Evolutionary conservation across 1,140 invertebrate species (phyloP), one percentile per base, ranked within the genome.

Genomic region (Drosophila orena): DNA sequence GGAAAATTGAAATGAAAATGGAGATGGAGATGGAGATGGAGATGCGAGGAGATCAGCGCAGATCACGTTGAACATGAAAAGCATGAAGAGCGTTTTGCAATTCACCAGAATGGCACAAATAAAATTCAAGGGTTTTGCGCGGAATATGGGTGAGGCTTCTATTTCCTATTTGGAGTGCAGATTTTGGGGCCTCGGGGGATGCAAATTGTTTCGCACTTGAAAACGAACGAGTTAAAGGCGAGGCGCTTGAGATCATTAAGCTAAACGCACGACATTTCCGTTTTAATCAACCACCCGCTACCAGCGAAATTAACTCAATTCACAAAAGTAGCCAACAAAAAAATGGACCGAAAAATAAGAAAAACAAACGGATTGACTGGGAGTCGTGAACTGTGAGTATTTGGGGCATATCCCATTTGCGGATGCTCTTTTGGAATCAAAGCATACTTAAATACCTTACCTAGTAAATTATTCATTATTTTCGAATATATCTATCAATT

Each of bases 231-330:
- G 38, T 59, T 62, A 49, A 54, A 61, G 74, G 42, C 64, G 47
- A 66, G 50, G 79, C 68, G 78, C 60, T 56, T 57, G 60, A 61
- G 47, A 74, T 71, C 72, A 84, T 83, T 84, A 83, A 76, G 80
- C 52, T 75, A 71, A 84, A 79, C 61, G 76, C 71, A 85, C 77
- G 81, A 79, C 81, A 85, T 85, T 81, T 85, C 81, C 79, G 79
- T 77, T 88, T 81, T 88, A 89, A 88, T 89, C 84, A 88, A 88
- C 66, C 83, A 83, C 79, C 84, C 83, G 83, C 84, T 86, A 79
- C 55, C 72, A 70, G 38, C 57, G 17, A 81, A 71, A 65, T 74
- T 69, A 72, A 76, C 61, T 76, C 44, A 47, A 79, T 79, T 64
- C 73, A 57, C 52, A 66, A 55, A 62, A 66, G 53, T 56, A 58